Base-by-base conservation (phyloP, 2,113 vertebrate genomes). In the Cygnus buccinator region DNA sequence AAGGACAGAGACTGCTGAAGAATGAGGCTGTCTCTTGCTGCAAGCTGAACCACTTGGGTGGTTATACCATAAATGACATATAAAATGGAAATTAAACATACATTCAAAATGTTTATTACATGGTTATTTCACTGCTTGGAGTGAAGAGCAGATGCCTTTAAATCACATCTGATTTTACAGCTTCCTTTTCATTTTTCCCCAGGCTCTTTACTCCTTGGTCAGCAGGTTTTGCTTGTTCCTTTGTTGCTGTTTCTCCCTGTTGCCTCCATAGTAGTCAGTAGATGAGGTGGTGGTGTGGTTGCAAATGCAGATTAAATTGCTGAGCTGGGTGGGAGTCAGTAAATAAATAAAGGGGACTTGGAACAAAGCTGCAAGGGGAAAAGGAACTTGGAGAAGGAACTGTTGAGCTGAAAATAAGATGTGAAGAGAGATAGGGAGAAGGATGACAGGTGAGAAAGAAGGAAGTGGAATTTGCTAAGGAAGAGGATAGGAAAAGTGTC, bases 1-100 rank as follows among this genome's bases (percentile, higher is more conserved):
- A 80, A 87, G 75, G 84, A 92, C 77, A 66, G 87, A 80, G 55
- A 80, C 77, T 87, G 81, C 80, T 93, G 90, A 95, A 91, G 93
- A 90, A 76, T 55, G 90, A 92, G 78, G 71, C 16, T 0, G 46
- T 94, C 90, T 95, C 94, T 54, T 96, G 91, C 61, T 92, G 57
- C 48, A 93, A 9, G 28, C 67, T 61, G 54, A 88, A 89, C 63
- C 37, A 84, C 62, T 81, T 67, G 92, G 73, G 57, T 67, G 41
- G 23, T 79, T 93, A 31, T 77, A 55, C n/a, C 26, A 21, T 89
- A 91, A 72, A 35, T 61, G 41, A 71, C 7, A 1, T 46, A 37
- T 11, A 46, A 62, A 37, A 21, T 31, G 72, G 91, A 33, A 4
- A 12, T 82, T 84, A 87, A 90, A 39, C 10, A 13, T 52, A 35